A percentile compares a stretch with the other conserved stretches of the same genome.
Evolutionary conservation across 2,888 invertebrate species (phyloP).

Genomic region (Eueremaeus valkanovi): DNA sequence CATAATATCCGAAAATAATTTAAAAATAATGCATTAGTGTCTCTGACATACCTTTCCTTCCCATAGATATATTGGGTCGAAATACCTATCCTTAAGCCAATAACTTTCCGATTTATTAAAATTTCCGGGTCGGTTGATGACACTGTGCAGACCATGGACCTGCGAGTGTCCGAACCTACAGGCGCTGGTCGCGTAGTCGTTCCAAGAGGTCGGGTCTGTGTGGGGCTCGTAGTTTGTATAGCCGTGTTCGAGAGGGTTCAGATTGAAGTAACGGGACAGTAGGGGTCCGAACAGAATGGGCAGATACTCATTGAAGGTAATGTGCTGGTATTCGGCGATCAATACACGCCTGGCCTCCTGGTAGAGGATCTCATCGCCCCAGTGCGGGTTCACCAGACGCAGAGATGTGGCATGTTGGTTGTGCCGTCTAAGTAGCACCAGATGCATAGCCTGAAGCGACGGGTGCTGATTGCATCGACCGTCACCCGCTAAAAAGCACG

Average conservation of each 20-base stretch:
- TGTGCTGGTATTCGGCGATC: constrained; percentile 57
- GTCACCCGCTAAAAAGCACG: constrained; percentile 44
- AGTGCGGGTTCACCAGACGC: constrained; percentile 49
- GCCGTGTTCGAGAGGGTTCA: constrained; percentile 59
- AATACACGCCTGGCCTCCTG: constrained; percentile 53
- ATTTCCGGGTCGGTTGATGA: neutral
- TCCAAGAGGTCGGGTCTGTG: constrained; percentile 71
- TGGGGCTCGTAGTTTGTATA: constrained; percentile 63
- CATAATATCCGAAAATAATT: too few species aligned
- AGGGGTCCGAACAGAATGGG: constrained; percentile 69
- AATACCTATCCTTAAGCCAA: constrained; percentile 32
- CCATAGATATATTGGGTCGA: constrained; percentile 22
- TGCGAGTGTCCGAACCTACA: constrained; percentile 58
- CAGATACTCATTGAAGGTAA: constrained; percentile 54
- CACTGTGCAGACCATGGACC: constrained; percentile 65
- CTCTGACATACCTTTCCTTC: constrained; percentile 33
- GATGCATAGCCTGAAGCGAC: constrained; percentile 37
- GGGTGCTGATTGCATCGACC: constrained; percentile 44
- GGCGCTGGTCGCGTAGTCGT: constrained; percentile 71
- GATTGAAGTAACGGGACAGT: constrained; percentile 36
- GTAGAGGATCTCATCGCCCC: constrained; percentile 52
- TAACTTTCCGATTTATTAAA: constrained; percentile 2
- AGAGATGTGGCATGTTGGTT: constrained; percentile 43
- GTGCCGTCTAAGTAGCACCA: constrained; percentile 42
- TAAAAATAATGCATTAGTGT: neutral